Evolutionary conservation across 1,140 invertebrate genomes (phyloP).

Genomic region (Drosophila kurseongensis): DNA sequence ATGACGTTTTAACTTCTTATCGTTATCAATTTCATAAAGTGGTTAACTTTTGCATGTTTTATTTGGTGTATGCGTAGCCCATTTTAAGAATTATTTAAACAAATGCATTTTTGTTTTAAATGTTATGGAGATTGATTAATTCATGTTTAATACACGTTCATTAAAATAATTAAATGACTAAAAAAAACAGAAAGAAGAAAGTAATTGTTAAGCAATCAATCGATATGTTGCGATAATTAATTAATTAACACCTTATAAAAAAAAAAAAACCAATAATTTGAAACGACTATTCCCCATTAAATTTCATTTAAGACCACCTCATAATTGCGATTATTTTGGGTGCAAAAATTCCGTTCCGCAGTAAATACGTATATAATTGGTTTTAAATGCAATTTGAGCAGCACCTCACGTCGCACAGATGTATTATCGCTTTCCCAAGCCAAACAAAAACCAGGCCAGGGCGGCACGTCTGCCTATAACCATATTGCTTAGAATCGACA

Average conservation of each 20-base stretch:
- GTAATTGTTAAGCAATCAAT: not conserved
- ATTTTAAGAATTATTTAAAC: not conserved
- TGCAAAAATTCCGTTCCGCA: conserved; percentile 6
- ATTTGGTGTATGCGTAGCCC: not conserved
- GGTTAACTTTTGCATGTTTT: conserved; percentile 17
- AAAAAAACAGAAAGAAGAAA: not conserved
- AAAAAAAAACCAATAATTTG: not conserved
- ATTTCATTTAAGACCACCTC: not conserved
- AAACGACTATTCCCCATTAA: no score
- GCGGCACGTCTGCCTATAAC: conserved; percentile 42
- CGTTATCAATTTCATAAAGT: conserved; percentile 19
- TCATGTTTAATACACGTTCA: no score
- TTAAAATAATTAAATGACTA: no score
- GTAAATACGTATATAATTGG: conserved; percentile 12
- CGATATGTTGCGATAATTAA: not conserved
- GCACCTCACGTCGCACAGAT: conserved; percentile 41
- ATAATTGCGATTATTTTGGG: not conserved
- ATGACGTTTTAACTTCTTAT: conserved; percentile 57
- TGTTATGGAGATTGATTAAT: no score
- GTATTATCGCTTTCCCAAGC: conserved; percentile 31
- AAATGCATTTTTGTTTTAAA: no score
- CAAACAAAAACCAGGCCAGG: conserved; percentile 23
- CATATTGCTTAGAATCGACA: conserved; percentile 15
- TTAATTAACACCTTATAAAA: no score
- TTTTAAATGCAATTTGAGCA: conserved; percentile 31